Conservation (phyloP, 2,113 vertebrate genomes). For the Albula goreensis region DNA sequence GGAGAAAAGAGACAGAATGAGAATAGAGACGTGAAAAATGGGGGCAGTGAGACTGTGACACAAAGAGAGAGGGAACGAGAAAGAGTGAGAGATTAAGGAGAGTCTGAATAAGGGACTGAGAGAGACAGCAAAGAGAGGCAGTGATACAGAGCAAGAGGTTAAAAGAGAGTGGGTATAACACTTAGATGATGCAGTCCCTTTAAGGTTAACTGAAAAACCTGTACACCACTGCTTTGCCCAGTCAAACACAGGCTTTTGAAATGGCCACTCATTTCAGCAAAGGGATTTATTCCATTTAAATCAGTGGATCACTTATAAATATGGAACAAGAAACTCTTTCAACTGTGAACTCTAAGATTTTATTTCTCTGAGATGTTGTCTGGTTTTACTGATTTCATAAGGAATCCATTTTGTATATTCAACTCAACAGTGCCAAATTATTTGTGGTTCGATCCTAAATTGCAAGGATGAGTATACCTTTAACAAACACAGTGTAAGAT, state of each 20-base stretch:
- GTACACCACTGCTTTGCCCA: background rate
- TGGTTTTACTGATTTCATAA: background rate
- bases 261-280: background rate
- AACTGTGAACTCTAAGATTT: background rate
- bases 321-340: background rate
- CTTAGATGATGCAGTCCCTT: slow-evolving; percentile 18
- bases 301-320: slow-evolving; percentile 4
- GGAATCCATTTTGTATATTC: too few relatives aligned
- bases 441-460: background rate
- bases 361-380: background rate
- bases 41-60: background rate
- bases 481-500: too few relatives aligned
- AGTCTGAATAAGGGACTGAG: background rate
- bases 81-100: background rate
- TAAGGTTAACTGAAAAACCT: slow-evolving; percentile 32
- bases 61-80: background rate
- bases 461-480: background rate
- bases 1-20: slow-evolving; percentile 24
- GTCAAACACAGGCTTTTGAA: background rate
- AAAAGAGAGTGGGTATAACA: background rate
- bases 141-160: background rate
- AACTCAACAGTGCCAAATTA: background rate
- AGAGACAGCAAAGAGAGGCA: too few relatives aligned
- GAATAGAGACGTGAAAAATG: background rate
- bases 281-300: slow-evolving; percentile 5